Evolutionary conservation across 2,113 vertebrate species (phyloP).

Genomic region (Odontesthes bonariensis): DNA sequence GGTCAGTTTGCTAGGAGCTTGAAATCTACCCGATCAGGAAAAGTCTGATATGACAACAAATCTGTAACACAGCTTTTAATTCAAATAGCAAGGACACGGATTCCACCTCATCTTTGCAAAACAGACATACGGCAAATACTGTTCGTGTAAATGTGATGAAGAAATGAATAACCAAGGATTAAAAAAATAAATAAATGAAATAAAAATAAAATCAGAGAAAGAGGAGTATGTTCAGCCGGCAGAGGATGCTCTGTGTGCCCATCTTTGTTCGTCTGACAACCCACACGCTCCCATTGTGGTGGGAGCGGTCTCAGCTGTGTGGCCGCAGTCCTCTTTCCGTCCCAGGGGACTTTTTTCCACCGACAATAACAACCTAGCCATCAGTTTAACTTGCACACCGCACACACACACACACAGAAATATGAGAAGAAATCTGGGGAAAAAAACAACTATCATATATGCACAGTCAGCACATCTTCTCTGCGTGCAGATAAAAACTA

Average conservation of each 20-base stretch:
- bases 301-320: slow-evolving; percentile 75
- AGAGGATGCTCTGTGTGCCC: slow-evolving; percentile 38
- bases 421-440: slow-evolving; percentile 25
- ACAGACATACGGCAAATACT: neutral
- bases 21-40: neutral
- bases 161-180: slow-evolving; percentile 5
- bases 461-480: slow-evolving; percentile 42
- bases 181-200: no score
- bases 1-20: neutral
- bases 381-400: slow-evolving; percentile 47
- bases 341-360: slow-evolving; percentile 63
- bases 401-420: slow-evolving; percentile 7
- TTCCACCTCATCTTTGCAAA: neutral
- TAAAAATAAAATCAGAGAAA: no score
- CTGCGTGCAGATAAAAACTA: slow-evolving; percentile 8
- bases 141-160: neutral
- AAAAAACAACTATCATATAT: slow-evolving; percentile 17
- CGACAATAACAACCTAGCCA: slow-evolving; percentile 71
- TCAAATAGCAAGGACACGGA: no score
- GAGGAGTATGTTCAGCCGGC: slow-evolving; percentile 30
- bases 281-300: slow-evolving; percentile 26
- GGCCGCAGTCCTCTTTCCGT: slow-evolving; percentile 56
- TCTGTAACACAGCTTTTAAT: no score
- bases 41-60: no score
- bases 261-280: slow-evolving; percentile 55